Evolutionary conservation across 1,140 invertebrate species (phyloP), one percentile per base, ranked within the genome.

Genomic region (Chrysomallon squamiferum): DNA sequence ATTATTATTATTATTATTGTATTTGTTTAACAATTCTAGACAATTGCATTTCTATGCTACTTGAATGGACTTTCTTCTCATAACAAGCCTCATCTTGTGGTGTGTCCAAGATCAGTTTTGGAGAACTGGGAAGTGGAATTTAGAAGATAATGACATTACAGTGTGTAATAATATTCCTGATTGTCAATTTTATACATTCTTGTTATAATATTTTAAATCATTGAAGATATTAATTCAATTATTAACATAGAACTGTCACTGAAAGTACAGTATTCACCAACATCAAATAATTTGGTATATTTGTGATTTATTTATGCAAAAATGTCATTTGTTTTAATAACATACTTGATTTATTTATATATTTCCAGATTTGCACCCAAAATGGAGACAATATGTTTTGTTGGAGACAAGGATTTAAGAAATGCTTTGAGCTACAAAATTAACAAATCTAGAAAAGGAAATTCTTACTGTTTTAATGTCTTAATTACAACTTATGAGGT

Each of bases 401-500:
- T 82, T 47, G 86, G 84, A n/a, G 75, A 80, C 32, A 84, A 86
- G 69, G 81, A 83, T 18, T 71, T 69, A 3, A 61, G 85, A 41
- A 50, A 66, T 38, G 66, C 78, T 29, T 35, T 84, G 13, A 64
- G 72, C 22, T 61, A 70, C 4, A 66, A 62, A 11, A 71, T 81
- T 13, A 73, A 74, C 81, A 66, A 76, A 25, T 56, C 72, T 22
- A 64, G 65, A 22, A 65, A 75, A 29, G 67, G 62, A 13, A 62
- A 61, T 33, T 58, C 59, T 22, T 58, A 68, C 33, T 62, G 67
- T n/a, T 84, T 79, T 71, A 72, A 84, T 72, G 71, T 86, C 41
- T 67, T 86, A 6, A 45, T 86, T n/a, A 86, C 85, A 29, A 85
- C 85, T 7, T 86, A 85, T 73, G 84, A 85, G 74, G 81, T 85